Evolutionary conservation across 2,888 invertebrate species (phyloP), one percentile per base, ranked within the genome.

Genomic region (Heteromyza rotundicornis): DNA sequence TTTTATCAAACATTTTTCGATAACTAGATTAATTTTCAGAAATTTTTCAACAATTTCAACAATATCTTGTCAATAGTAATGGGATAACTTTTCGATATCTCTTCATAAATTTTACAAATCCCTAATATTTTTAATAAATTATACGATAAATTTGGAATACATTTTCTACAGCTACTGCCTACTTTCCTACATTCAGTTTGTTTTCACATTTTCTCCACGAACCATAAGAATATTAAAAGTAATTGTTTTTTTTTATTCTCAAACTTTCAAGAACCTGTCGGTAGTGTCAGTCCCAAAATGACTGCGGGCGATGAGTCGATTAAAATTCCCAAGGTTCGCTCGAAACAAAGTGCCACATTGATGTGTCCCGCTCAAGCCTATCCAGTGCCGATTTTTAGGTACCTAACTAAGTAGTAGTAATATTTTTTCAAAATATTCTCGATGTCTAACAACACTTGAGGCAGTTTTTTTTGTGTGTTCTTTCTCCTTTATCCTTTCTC

Each of bases 311-410:
- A 91, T 85, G 78, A 86, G 84, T 79, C 79, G 57, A 78, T 77
- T 54, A 76, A 82, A 84, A 78, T 80, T 83, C 75, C 77, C 17
- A 76, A 76, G 65, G 74, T 81, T 67, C 78, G 82, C 68, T 72
- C 83, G 72, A 83, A 84, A 63, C 79, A 80, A 70, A 87, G 86
- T 80, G 84, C 88, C 68, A 88, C 89, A 32, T 80, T 92, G 64
- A 82, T 90, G 77, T 92, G 91, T 82, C 90, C 90, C 62, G 90
- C 91, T 23, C 91, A 91, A 84, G 90, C 89, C 17, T 91, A 87
- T 84, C 91, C 91, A 59, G 87, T 90, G 75, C 91, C 91, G 73
- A 81, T 87, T 72, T 89, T 88, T 87, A 89, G 90, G 90, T 92
- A 51, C 54, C 17, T 23, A 17, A 20, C 14, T 27, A 14, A 24